Percentiles rank a stretch among this genome's conserved stretches.
Conservation (phyloP, 2,888 invertebrate genomes). For the Phyto melanocephala region DNA sequence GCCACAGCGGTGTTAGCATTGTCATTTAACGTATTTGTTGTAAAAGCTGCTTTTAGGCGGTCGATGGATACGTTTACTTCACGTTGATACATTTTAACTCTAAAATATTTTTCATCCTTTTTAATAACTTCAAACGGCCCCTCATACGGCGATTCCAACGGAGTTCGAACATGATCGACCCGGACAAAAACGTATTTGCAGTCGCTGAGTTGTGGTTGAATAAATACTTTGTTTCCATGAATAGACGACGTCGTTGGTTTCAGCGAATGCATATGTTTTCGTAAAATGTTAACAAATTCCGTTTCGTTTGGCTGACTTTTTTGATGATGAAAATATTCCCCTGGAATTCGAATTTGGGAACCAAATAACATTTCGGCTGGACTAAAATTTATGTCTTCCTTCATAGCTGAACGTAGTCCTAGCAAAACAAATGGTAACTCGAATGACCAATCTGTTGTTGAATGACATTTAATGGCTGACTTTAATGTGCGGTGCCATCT, state of each 20-base stretch:
- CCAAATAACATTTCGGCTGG: not conserved
- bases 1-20: no score
- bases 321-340: not conserved
- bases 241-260: not conserved
- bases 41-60: not conserved
- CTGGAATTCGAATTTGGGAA: not conserved
- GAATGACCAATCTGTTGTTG: not conserved
- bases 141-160: not conserved
- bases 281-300: not conserved
- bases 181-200: no score
- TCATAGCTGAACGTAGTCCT: no score
- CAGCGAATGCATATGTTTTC: not conserved
- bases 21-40: no score
- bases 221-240: no score
- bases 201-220: no score
- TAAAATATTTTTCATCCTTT: no score
- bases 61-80: no score
- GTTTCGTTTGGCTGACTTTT: not conserved
- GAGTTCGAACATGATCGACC: not conserved
- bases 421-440: conserved; percentile 1
- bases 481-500: not conserved
- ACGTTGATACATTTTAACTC: no score
- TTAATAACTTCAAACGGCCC: no score
- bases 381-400: conserved; percentile 1
- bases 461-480: not conserved